Evolutionary conservation across 2,888 invertebrate species (phyloP).

Genomic region (Adelognathus sp.): DNA sequence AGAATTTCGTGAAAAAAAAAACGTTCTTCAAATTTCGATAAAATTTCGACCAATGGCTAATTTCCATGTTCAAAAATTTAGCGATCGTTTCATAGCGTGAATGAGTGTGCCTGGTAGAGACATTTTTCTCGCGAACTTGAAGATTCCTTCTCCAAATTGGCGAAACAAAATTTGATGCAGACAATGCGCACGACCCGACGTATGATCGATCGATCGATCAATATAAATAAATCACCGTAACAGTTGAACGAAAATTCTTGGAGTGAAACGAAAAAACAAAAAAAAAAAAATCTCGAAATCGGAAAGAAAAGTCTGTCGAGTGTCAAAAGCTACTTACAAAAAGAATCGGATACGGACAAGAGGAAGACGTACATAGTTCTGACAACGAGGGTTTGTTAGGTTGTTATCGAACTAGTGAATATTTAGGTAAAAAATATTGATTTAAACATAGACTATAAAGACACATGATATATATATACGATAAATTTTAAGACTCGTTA

Average conservation of each 20-base stretch:
- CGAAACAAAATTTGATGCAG: neutral
- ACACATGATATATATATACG: slow-evolving; percentile 69
- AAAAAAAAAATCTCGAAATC: neutral
- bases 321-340: neutral
- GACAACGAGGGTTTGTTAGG: slow-evolving; percentile 69
- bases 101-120: neutral
- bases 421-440: slow-evolving; percentile 81
- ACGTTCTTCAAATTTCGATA: neutral
- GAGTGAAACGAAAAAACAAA: neutral
- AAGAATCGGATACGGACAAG: slow-evolving; percentile 45
- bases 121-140: slow-evolving; percentile 26
- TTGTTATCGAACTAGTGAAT: slow-evolving; percentile 71
- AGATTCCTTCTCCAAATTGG: slow-evolving; percentile 11
- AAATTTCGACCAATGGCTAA: neutral
- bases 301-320: neutral
- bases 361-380: slow-evolving; percentile 66
- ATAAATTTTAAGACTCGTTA: slow-evolving; percentile 78
- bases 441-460: slow-evolving; percentile 81
- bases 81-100: neutral
- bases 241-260: slow-evolving; percentile 35
- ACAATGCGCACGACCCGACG: neutral
- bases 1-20: neutral
- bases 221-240: slow-evolving; percentile 28
- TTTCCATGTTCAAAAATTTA: neutral
- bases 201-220: slow-evolving; percentile 26